Percentiles rank a stretch among this genome's conserved stretches.
Conservation (phyloP, 64 coral and sea anemone genomes). For the Montipora foliosa region DNA sequence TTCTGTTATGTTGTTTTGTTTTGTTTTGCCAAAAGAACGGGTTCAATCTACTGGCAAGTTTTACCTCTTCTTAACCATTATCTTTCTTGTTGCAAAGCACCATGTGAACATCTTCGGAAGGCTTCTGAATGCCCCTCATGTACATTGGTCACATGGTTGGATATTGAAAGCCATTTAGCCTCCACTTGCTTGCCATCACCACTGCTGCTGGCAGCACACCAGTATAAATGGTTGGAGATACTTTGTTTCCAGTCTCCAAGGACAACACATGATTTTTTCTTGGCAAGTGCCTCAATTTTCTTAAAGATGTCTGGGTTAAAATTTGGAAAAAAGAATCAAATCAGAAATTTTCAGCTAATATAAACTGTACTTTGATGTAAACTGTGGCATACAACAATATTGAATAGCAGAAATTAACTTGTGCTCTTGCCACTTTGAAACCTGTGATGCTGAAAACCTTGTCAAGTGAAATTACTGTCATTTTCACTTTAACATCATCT, state of each 20-base stretch:
- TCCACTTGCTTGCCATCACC: constrained; percentile 41
- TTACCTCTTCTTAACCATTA: constrained; percentile 58
- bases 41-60: neutral
- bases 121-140: neutral
- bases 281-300: constrained; percentile 57
- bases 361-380: neutral
- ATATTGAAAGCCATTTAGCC: constrained; percentile 45
- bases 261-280: constrained; percentile 52
- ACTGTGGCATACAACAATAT: constrained; percentile 8
- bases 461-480: neutral
- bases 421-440: neutral
- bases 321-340: neutral
- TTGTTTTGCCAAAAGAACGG: neutral
- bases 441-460: neutral
- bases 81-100: constrained; percentile 34
- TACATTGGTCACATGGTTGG: constrained; percentile 38
- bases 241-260: constrained; percentile 58
- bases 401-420: neutral
- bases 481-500: neutral
- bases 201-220: constrained; percentile 48
- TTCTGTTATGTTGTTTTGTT: too few species aligned
- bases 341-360: neutral
- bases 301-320: constrained; percentile 28
- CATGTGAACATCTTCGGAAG: constrained; percentile 3
- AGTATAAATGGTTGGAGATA: constrained; percentile 74